phyloP scores from a whole-genome alignment of 2,797 vertebrate genomes.

The Amazona ochrocephala region DNA sequence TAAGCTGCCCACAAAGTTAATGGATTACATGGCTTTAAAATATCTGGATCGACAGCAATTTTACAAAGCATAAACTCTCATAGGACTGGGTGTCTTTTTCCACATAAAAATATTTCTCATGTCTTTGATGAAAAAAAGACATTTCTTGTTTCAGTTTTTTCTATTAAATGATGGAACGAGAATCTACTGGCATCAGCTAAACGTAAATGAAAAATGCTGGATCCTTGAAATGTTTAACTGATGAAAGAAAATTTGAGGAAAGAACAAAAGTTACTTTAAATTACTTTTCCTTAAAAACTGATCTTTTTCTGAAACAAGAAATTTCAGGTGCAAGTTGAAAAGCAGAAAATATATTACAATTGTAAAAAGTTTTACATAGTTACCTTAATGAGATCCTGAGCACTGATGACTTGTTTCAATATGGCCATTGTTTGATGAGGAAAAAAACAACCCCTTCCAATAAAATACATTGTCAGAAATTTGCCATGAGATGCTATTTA shows the following conservation, averaged over 20 bases:
- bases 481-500: slow-evolving; percentile 49
- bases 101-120: slow-evolving; percentile 76
- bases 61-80: slow-evolving; percentile 79
- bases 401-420: slow-evolving; percentile 67
- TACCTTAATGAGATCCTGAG: slow-evolving; percentile 72
- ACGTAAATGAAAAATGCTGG: slow-evolving; percentile 59
- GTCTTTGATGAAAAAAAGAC: slow-evolving; percentile 75
- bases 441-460: slow-evolving; percentile 55
- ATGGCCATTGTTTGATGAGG: slow-evolving; percentile 67
- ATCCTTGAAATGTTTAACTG: slow-evolving; percentile 59
- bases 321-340: slow-evolving; percentile 80
- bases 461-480: slow-evolving; percentile 39
- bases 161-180: slow-evolving; percentile 54
- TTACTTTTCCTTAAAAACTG: slow-evolving; percentile 67
- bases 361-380: slow-evolving; percentile 79
- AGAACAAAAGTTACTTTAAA: slow-evolving; percentile 61
- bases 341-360: slow-evolving; percentile 81
- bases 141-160: slow-evolving; percentile 77
- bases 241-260: slow-evolving; percentile 51
- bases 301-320: slow-evolving; percentile 80
- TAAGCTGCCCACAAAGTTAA: slow-evolving; percentile 89
- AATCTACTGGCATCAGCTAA: slow-evolving; percentile 44
- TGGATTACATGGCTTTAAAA: slow-evolving; percentile 87
- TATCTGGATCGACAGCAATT: slow-evolving; percentile 82
- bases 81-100: slow-evolving; percentile 73